A percentile compares a stretch with the other conserved stretches of the same genome.
These are phyloP conservation scores for Crocallis elinguaria DNA, from an alignment of 2,888 invertebrate genomes.

Conservation along the genomic window DNA sequence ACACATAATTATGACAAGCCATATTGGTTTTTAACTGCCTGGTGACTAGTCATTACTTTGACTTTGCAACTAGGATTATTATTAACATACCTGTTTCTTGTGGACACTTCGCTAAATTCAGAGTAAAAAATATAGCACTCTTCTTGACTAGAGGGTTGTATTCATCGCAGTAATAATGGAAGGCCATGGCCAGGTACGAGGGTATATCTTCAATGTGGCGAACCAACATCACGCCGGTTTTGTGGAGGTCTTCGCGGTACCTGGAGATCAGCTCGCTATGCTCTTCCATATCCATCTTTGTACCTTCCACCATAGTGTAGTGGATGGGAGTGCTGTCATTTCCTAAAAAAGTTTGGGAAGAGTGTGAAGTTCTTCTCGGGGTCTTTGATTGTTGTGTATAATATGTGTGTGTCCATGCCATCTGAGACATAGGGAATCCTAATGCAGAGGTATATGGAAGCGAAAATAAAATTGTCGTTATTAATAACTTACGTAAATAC, in stretches of 20 bases:
- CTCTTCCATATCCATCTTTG: constrained; percentile 54
- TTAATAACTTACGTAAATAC: constrained; percentile 68
- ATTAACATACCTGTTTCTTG: constrained; percentile 48
- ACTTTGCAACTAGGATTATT: neutral
- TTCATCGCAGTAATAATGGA: constrained; percentile 81
- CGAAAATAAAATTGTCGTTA: neutral
- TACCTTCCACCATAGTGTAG: constrained; percentile 59
- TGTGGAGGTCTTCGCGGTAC: constrained; percentile 58
- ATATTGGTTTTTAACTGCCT: no score
- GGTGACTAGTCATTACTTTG: no score
- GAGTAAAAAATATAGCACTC: constrained; percentile 76
- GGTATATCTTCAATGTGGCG: constrained; percentile 67
- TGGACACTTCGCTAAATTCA: constrained; percentile 67
- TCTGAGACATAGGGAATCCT: no score
- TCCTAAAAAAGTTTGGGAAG: constrained; percentile 56
- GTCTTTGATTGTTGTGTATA: no score
- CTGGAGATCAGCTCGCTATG: constrained; percentile 64
- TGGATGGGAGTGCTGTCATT: constrained; percentile 55
- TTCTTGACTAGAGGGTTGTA: constrained; percentile 72
- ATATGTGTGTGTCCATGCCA: no score
- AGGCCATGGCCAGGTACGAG: constrained; percentile 74
- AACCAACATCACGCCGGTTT: constrained; percentile 71
- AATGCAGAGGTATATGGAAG: no score
- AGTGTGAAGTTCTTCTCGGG: no score
- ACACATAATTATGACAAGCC: no score